Conservation (phyloP, 1,140 invertebrate genomes). For the Sitophilus oryzae region DNA sequence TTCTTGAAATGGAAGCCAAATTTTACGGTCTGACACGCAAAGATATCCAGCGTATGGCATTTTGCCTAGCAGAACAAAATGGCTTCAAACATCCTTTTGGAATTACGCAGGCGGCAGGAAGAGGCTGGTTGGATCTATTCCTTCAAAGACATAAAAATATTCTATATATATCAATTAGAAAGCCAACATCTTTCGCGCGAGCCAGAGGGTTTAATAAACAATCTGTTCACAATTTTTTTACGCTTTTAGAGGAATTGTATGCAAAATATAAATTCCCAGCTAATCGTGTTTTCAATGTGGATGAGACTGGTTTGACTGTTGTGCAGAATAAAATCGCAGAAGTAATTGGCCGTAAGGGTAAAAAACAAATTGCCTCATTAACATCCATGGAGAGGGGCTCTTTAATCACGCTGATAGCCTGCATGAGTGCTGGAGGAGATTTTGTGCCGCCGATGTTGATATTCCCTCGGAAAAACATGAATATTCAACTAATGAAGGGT, state of each 20-base stretch:
- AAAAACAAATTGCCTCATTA: constrained; percentile 26
- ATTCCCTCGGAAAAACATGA: no score
- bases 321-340: constrained; percentile 35
- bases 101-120: background rate
- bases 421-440: no score
- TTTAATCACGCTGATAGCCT: no score
- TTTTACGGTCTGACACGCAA: constrained; percentile 2
- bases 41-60: background rate
- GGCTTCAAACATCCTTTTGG: background rate
- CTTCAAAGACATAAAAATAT: constrained; percentile 28
- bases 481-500: no score
- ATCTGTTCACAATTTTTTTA: no score
- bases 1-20: background rate
- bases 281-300: constrained; percentile 39
- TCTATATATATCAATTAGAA: constrained; percentile 37
- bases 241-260: no score
- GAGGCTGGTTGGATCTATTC: constrained; percentile 20
- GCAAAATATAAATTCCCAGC: constrained; percentile 36
- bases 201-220: no score
- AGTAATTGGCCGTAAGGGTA: constrained; percentile 33
- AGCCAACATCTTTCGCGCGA: constrained; percentile 36
- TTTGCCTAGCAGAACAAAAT: background rate
- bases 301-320: constrained; percentile 37
- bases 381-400: no score
- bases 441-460: no score